Percentiles rank a stretch among this genome's conserved stretches.
phyloP scores from a whole-genome alignment of 2,797 vertebrate species.

The Anguilla megastoma region DNA sequence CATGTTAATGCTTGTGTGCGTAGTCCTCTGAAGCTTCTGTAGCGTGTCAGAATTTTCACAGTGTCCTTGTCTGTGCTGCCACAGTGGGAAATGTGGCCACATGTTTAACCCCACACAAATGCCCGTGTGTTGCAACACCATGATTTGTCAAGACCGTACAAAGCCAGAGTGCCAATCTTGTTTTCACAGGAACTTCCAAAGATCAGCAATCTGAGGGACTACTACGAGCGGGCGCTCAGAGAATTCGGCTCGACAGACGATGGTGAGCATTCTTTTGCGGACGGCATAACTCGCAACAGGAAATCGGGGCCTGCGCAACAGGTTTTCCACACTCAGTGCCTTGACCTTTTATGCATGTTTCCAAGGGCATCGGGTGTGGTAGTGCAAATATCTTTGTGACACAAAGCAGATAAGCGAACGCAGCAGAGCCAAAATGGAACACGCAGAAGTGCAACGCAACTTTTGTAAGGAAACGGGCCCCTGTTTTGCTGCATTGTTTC shows the following conservation, averaged over 20 bases:
- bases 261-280: conserved; percentile 67
- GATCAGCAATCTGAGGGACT: conserved; percentile 85
- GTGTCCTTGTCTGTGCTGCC: not conserved
- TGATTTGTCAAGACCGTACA: not conserved
- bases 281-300: not conserved
- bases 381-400: not conserved
- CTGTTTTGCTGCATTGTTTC: not conserved
- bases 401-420: not conserved
- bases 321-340: not conserved
- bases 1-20: not conserved
- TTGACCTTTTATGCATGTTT: no score
- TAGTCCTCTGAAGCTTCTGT: not conserved
- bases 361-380: not conserved
- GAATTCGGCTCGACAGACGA: conserved; percentile 85
- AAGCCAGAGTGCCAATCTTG: not conserved
- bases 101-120: not conserved
- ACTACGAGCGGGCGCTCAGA: conserved; percentile 88
- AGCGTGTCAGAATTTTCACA: not conserved
- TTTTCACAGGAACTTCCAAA: conserved; percentile 77
- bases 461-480: not conserved
- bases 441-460: no score
- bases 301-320: not conserved
- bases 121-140: not conserved
- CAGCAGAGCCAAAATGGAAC: not conserved
- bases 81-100: not conserved